Percentiles rank a stretch among this genome's conserved stretches.
Conservation (phyloP, 2,113 vertebrate species). For the Phylloscopus trochilus region DNA sequence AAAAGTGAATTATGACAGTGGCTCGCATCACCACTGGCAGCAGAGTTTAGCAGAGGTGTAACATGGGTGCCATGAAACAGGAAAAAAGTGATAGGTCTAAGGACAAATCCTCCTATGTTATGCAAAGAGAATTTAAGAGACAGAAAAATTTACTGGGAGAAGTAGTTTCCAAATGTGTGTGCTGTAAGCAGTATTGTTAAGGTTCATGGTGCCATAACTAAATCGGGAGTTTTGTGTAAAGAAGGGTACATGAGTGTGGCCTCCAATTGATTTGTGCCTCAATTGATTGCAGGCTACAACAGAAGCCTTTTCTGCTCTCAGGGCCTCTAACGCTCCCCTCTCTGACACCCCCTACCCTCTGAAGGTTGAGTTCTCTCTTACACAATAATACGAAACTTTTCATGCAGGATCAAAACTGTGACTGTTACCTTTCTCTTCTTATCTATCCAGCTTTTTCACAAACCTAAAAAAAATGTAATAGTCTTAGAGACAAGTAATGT, state of each 20-base stretch:
- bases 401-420: not conserved
- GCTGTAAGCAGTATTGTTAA: not conserved
- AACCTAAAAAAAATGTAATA: not conserved
- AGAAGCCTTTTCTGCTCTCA: not conserved
- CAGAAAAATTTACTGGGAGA: not conserved
- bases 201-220: not conserved
- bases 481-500: not conserved
- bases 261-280: not conserved
- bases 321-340: not conserved
- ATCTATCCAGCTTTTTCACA: not conserved
- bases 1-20: not conserved
- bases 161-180: not conserved
- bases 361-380: not conserved
- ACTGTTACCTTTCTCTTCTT: not conserved
- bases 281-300: not conserved
- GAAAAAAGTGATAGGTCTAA: not conserved
- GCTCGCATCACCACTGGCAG: not conserved
- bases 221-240: not conserved
- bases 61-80: not conserved
- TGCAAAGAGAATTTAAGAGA: not conserved
- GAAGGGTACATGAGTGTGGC: not conserved
- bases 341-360: fast-evolving
- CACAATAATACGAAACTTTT: not conserved
- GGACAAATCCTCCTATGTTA: fast-evolving
- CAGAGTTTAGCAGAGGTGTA: not conserved